Conservation (phyloP, 92 coral and sea anemone genomes). For the Parazoanthus swiftii region DNA sequence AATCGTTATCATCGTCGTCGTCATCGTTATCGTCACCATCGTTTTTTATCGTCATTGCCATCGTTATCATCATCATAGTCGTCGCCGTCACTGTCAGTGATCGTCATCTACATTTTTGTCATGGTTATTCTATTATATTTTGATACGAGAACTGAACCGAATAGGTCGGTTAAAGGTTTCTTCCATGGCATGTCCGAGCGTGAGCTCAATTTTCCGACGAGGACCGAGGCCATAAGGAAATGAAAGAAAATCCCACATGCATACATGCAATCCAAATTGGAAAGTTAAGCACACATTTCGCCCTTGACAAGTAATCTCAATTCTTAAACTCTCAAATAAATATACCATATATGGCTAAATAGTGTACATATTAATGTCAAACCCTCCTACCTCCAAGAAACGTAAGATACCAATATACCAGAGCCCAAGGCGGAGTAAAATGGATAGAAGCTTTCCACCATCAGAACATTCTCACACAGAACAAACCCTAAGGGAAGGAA, state of each 20-base stretch:
- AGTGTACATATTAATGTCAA: neutral
- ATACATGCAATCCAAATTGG: neutral
- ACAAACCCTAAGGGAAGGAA: constrained; percentile 58
- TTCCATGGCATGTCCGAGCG: neutral
- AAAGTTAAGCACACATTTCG: neutral
- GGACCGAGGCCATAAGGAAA: neutral
- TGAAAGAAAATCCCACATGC: neutral
- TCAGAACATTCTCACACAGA: constrained; percentile 63
- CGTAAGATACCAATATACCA: constrained; percentile 51
- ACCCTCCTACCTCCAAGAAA: constrained; percentile 58
- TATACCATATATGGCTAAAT: neutral
- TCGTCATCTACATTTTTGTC: too few relatives aligned
- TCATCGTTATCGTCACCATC: too few relatives aligned
- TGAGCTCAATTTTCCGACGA: neutral
- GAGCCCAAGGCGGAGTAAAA: constrained; percentile 52
- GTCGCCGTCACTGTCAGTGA: too few relatives aligned
- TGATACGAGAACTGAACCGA: too few relatives aligned
- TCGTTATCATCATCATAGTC: too few relatives aligned
- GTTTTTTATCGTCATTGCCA: too few relatives aligned
- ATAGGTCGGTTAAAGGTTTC: too few relatives aligned
- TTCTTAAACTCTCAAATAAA: neutral
- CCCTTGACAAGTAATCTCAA: neutral
- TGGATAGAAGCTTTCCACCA: constrained; percentile 58
- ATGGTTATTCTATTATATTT: too few relatives aligned
- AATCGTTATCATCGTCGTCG: too few relatives aligned